Evolutionary conservation across 2,888 invertebrate species (phyloP), one percentile per base, ranked within the genome.

Genomic region (Parnassius mnemosyne): DNA sequence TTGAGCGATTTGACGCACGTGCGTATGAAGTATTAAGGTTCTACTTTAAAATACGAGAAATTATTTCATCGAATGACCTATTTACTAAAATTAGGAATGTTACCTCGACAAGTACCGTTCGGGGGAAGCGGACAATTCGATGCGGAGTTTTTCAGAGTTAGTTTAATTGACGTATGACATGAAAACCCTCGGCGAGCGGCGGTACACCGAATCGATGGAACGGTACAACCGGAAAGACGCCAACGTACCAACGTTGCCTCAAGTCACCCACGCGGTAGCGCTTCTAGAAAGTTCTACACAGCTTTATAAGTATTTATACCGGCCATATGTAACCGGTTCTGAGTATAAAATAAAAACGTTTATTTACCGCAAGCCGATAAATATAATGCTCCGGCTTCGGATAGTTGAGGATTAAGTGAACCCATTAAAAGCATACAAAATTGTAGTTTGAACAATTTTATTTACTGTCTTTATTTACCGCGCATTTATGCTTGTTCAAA

Each of bases 251-350:
- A 9, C 7, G n/a, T 42, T 7, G 34, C 25, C 11, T 49, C 49
- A 13, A 7, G 7, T 11, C 59, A n/a, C 46, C 61, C 52, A 61
- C 53, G 46, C 57, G 25, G 46, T 53, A 13, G 9, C 51, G 53
- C 53, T 49, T 62, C 62, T 57, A 62, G 62, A 62, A 49, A 62
- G 57, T 57, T 62, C 62, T 52, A 13, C 9, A 16, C 55, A 44
- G 20, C 55, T 55, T 46, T 12, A 12, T 11, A 5, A 16, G 53
- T 43, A 13, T 44, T 42, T 51, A 10, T 13, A 34, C 58, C 7
- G 13, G 10, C 9, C 57, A 25, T 9, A 10, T 3, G 25, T 11
- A 54, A 60, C 54, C 60, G 60, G 60, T 54, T 54, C 49, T 7
- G 51, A 10, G 34, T 34, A 34, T 34, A 12, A 20, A 25, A 11